Base-by-base conservation (phyloP, 2,113 vertebrate species). In the Epinephelus cyanopodus region DNA sequence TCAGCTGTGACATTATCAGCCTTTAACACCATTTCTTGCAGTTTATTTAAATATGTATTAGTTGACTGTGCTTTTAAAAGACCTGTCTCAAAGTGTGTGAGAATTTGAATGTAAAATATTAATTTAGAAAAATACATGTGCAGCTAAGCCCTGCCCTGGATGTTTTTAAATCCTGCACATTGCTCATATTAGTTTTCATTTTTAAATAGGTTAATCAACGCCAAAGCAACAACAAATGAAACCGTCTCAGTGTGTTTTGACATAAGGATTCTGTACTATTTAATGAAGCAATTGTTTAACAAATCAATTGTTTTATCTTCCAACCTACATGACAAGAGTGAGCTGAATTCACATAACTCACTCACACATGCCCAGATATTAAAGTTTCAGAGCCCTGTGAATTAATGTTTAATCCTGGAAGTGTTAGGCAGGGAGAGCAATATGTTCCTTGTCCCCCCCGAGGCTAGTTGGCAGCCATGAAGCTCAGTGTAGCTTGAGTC, bases 401-500 rank as follows among this genome's bases (percentile, higher is more conserved):
- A 92, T 95, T 87, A 94, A 95, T 94, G 89, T 94, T 95, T 95
- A 92, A 95, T 94, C 89, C 90, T 93, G 83, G 88, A 92, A 92
- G 82, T 86, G 86, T 93, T 90, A 57, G 76, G 86, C 86, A 70
- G 61, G 71, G 72, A 89, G 73, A 90, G 92, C 94, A 95, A 93
- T 94, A 94, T 95, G 94, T 92, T 94, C 87, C 89, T 85, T 90
- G 87, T 92, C 81, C 87, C 75, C 86, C 92, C 87, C 60, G 33
- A 83, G 94, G 92, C 91, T 50, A 69, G 70, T 93, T 94, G 92
- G 93, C 92, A 92, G 85, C 80, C 81, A 84, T 56, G 77, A 75
- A 64, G 71, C 83, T 77, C 79, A 76, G 77, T 86, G 89, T 73
- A 81, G 86, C 88, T 83, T 72, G 80, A 90, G 88, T 89, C 64